Evolutionary conservation across 1,140 invertebrate genomes (phyloP), one percentile per base, ranked within the genome.

Genomic region (Brachionus manjavacas): DNA sequence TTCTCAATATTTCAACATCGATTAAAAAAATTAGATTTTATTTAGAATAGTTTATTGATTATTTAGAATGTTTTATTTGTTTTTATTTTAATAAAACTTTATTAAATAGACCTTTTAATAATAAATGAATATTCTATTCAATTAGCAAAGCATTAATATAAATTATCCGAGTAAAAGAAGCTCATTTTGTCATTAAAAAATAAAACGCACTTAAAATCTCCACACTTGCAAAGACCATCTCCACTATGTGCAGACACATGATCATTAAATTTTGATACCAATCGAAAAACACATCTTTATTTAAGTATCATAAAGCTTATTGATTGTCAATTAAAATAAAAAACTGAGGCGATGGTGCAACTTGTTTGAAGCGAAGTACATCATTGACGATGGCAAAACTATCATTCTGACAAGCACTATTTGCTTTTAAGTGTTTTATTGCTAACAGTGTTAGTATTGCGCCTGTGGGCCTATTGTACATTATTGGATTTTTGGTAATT

Each of bases 401-500:
- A 60, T 60, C 52, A 60, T 60, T 60, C 16, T 60, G 25, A 1
- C 20, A 23, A 60, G 20, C 20, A 55, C 43, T 46, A 46, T 46
- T 46, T 46, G 9, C 14, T 28, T 68, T 25, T 68, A 68, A 68
- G 66, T 31, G 66, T 16, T 68, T 68, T 68, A n/a, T 39, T 14
- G 28, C n/a, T 68, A n/a, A 68, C 66, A 31, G 25, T 68, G 25
- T 31, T 68, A 11, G 28, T 66, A 14, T 66, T 52, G 31, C 12
- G 66, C 66, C 66, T n/a, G 25, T 3, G 66, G 66, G 16, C n/a
- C 25, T 35, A 31, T 68, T 68, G 66, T 68, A 68, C 66, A 68
- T 68, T 68, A 68, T 68, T 68, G 66, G 66, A 68, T 68, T 68
- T 68, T 68, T 68, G 25, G 25, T 68, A 23, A 31, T 68, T 35